A percentile compares a stretch with the other conserved stretches of the same genome.
These are phyloP conservation scores for Barnardius zonarius DNA, from an alignment of 2,113 vertebrate genomes.

Conservation along the genomic window DNA sequence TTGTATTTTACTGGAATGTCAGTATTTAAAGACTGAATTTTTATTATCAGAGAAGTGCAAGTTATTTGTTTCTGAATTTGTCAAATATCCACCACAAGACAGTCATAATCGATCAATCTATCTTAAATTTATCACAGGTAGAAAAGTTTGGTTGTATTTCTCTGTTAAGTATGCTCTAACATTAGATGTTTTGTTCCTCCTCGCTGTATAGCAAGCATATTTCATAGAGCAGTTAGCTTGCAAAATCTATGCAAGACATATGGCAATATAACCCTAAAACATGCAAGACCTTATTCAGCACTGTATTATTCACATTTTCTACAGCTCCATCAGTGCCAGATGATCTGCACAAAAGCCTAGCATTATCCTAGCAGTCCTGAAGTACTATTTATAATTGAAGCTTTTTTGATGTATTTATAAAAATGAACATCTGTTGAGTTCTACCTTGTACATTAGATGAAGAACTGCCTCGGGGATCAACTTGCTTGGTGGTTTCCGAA, in stretches of 20 bases:
- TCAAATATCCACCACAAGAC: background rate
- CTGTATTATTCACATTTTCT: background rate
- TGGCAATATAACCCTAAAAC: background rate
- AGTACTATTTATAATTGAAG: background rate
- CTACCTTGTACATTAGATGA: conserved; percentile 40
- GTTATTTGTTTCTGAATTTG: background rate
- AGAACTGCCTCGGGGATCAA: background rate
- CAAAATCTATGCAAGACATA: background rate
- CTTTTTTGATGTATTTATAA: background rate
- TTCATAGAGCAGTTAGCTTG: background rate
- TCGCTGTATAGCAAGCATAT: background rate
- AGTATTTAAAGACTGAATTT: background rate
- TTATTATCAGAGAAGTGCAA: background rate
- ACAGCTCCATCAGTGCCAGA: background rate
- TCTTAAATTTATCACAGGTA: background rate
- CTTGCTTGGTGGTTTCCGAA: background rate
- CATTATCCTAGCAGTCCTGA: background rate
- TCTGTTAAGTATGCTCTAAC: background rate
- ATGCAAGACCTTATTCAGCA: background rate
- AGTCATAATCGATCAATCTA: background rate
- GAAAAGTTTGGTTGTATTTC: background rate
- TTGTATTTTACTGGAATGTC: background rate
- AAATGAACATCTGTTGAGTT: background rate
- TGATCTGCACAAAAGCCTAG: background rate
- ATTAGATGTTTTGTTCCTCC: background rate